Conservation (phyloP, 1,140 invertebrate genomes). For the Cotesia chilonis region DNA sequence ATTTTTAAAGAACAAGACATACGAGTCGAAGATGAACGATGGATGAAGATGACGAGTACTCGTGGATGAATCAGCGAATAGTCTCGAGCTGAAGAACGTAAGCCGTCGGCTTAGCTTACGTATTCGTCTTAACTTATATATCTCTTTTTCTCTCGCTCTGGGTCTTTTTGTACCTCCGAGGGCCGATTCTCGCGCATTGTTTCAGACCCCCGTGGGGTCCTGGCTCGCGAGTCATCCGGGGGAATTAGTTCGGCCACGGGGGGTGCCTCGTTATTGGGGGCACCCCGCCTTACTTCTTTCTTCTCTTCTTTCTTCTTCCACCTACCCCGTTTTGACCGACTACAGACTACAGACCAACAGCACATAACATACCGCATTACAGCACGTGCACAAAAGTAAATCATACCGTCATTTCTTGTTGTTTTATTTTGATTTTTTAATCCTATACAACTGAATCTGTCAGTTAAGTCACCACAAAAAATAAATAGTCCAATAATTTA, state of each 20-base stretch:
- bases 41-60: constrained; percentile 23
- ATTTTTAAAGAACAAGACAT: constrained; percentile 18
- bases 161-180: constrained; percentile 40
- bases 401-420: neutral
- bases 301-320: constrained; percentile 2
- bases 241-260: constrained; percentile 63
- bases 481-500: neutral
- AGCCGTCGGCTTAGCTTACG: constrained; percentile 32
- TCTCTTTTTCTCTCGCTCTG: constrained; percentile 14
- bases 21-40: constrained; percentile 8
- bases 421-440: neutral
- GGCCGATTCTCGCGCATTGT: constrained; percentile 61
- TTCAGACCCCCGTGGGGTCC: constrained; percentile 61
- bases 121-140: constrained; percentile 17
- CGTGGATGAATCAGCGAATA: constrained; percentile 54
- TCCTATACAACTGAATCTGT: neutral
- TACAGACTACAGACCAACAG: neutral
- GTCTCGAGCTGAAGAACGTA: constrained; percentile 30
- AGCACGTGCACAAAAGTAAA: constrained; percentile 11
- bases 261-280: constrained; percentile 62
- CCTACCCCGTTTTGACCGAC: neutral
- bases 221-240: constrained; percentile 62
- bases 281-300: constrained; percentile 38
- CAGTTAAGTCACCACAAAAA: neutral
- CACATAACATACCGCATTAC: neutral